Conservation (phyloP, 1,140 invertebrate species). For the Colletes gigas region DNA sequence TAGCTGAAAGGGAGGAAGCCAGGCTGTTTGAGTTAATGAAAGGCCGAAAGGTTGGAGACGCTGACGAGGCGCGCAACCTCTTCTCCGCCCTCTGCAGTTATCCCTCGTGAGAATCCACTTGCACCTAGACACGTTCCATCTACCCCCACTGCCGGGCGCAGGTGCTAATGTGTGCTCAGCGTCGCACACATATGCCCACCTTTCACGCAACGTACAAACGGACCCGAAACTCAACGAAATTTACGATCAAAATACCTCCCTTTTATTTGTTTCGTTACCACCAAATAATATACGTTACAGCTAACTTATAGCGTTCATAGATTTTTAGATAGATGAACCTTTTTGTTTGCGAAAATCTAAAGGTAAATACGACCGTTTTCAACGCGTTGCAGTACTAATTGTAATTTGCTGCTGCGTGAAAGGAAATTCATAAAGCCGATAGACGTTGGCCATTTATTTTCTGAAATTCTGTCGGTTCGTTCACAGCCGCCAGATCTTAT, state of each 20-base stretch:
- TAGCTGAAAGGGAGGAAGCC: conserved; percentile 59
- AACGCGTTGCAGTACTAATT: no score
- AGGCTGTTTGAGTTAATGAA: conserved; percentile 76
- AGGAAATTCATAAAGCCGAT: no score
- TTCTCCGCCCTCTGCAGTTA: conserved; percentile 29
- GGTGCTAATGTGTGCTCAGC: conserved; percentile 1
- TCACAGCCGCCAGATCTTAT: no score
- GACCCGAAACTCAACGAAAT: background rate
- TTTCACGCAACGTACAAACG: background rate
- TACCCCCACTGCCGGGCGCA: background rate
- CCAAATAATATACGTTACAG: no score
- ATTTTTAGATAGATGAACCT: no score
- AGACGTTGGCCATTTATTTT: no score
- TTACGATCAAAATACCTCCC: background rate
- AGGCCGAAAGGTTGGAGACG: conserved; percentile 66
- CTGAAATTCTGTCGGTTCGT: no score
- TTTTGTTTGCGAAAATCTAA: no score
- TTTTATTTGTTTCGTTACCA: background rate
- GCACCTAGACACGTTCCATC: conserved; percentile 23
- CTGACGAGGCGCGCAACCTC: conserved; percentile 66
- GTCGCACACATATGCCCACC: background rate
- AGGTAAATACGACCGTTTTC: no score
- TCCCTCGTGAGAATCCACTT: conserved; percentile 22
- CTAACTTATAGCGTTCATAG: no score
- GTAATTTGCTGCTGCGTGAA: no score